Evolutionary conservation across 2,113 vertebrate genomes (phyloP).

Genomic region (Archilochus colubris): DNA sequence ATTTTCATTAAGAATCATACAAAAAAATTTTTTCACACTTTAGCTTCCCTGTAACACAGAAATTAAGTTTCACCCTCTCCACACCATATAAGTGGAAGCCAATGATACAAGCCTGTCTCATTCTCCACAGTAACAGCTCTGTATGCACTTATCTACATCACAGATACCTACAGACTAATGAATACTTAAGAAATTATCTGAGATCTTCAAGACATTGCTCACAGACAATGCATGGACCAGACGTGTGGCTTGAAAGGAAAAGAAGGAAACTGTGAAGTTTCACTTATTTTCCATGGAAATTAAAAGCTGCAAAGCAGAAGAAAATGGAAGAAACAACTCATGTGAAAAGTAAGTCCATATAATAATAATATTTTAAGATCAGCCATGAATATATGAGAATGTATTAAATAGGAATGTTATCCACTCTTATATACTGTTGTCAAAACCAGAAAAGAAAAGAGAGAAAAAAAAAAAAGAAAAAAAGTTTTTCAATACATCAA

Average conservation of each 20-base stretch:
- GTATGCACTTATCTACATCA: background rate
- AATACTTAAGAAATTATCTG: background rate
- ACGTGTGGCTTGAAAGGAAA: background rate
- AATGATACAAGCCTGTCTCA: background rate
- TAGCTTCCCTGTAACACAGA: background rate
- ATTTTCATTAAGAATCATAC: background rate
- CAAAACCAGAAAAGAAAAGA: background rate
- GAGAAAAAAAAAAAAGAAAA: background rate
- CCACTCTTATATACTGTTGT: background rate
- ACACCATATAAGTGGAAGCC: background rate
- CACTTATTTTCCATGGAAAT: background rate
- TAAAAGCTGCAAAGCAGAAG: background rate
- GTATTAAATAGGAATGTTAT: background rate
- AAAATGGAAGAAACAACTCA: background rate
- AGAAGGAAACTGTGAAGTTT: background rate
- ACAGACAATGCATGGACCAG: background rate
- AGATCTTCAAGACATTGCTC: background rate
- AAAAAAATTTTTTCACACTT: background rate
- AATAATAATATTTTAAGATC: background rate
- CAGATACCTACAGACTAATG: background rate
- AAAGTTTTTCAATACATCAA: background rate
- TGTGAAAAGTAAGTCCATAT: background rate
- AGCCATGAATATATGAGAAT: background rate
- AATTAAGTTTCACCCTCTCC: background rate
- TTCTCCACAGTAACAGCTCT: background rate